Percentiles rank a stretch among this genome's conserved stretches.
Conservation (phyloP, 2,113 vertebrate genomes). For the Callipepla squamata region DNA sequence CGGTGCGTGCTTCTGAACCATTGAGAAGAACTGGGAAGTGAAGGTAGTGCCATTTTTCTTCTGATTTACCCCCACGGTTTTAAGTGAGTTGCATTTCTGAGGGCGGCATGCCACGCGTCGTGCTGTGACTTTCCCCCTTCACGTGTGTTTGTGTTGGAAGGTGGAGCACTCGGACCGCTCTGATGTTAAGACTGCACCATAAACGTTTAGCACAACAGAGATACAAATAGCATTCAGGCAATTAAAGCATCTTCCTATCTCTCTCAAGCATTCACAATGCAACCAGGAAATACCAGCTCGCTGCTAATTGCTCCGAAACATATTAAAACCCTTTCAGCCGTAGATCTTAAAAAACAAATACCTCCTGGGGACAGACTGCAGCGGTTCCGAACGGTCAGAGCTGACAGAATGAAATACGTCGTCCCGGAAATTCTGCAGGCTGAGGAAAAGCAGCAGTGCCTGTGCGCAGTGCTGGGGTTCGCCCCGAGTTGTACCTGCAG, state of each 20-base stretch:
- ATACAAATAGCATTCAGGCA: background rate
- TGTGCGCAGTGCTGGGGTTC: background rate
- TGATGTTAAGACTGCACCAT: background rate
- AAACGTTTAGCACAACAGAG: background rate
- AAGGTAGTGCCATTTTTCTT: background rate
- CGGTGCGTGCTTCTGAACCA: background rate
- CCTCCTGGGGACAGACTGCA: background rate
- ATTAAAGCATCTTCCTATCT: background rate
- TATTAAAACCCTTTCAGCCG: background rate
- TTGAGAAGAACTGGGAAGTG: background rate
- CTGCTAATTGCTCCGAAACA: background rate
- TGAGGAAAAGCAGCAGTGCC: background rate
- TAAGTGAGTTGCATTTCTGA: background rate
- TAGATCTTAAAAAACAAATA: background rate
- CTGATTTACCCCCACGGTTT: background rate
- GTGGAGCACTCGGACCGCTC: background rate
- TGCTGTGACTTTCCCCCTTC: background rate
- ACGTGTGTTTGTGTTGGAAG: background rate
- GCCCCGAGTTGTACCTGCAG: background rate
- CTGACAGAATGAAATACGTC: background rate
- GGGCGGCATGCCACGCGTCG: background rate
- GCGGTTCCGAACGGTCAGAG: background rate
- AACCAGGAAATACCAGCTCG: background rate
- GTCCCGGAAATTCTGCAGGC: background rate
- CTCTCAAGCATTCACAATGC: background rate